Evolutionary conservation across 2,113 vertebrate genomes (phyloP).

Genomic region (Machaerirhynchus nigripectus): DNA sequence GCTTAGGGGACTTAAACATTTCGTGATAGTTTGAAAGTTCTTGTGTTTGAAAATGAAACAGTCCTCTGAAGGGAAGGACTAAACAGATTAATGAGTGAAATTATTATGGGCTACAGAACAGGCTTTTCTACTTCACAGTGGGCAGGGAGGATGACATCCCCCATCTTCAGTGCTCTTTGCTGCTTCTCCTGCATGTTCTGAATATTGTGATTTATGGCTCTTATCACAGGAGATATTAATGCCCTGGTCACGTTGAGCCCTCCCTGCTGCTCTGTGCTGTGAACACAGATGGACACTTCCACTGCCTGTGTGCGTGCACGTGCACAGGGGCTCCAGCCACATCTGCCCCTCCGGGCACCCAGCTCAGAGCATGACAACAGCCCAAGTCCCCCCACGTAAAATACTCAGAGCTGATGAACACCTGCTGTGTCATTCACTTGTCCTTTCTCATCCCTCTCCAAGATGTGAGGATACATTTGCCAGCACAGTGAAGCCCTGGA

Average conservation of each 20-base stretch:
- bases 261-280: neutral
- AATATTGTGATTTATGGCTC: neutral
- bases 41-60: neutral
- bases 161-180: neutral
- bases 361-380: neutral
- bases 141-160: neutral
- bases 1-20: neutral
- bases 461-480: neutral
- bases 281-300: neutral
- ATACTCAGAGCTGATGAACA: neutral
- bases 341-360: neutral
- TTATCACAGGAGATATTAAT: neutral
- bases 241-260: neutral
- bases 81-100: neutral
- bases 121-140: neutral
- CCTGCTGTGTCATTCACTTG: neutral
- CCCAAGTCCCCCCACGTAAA: neutral
- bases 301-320: neutral
- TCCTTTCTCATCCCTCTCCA: neutral
- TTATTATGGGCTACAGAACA: neutral
- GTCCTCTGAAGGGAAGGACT: neutral
- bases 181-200: neutral
- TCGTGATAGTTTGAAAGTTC: neutral
- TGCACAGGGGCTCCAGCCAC: neutral
- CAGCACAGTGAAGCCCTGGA: neutral